A percentile compares a stretch with the other conserved stretches of the same genome.
Conservation (phyloP, 2,888 invertebrate genomes). For the Spodoptera exigua region DNA sequence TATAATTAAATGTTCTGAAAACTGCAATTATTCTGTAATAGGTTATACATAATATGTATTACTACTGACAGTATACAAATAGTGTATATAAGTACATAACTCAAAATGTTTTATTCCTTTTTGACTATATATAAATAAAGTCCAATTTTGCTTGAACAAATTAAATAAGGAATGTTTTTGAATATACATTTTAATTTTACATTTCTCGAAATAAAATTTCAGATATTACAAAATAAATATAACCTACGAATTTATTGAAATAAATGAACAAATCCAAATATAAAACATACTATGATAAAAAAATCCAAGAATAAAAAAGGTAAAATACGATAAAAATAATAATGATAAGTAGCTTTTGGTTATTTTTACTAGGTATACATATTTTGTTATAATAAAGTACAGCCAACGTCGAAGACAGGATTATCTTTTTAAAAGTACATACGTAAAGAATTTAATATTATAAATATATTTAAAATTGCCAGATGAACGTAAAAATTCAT, state of each 20-base stretch:
- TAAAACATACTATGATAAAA: no score
- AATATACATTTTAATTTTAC: no score
- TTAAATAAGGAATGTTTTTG: no score
- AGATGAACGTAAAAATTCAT: background rate
- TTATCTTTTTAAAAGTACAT: constrained; percentile 1
- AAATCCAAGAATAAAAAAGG: no score
- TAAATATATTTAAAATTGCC: no score
- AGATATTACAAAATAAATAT: no score
- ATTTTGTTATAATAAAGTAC: no score
- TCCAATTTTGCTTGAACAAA: background rate
- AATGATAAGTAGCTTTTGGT: background rate
- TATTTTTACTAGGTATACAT: background rate
- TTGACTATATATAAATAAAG: background rate
- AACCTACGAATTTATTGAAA: no score
- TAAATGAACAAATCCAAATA: no score
- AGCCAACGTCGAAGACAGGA: background rate
- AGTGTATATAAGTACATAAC: constrained; percentile 21
- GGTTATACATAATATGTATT: constrained; percentile 33
- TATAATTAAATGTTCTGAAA: constrained; percentile 48
- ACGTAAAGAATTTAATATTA: no score
- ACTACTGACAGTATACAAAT: constrained; percentile 42
- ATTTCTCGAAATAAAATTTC: no score
- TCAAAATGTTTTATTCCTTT: constrained; percentile 32
- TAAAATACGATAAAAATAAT: no score
- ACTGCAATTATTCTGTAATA: constrained; percentile 52